Base-by-base conservation (phyloP, 2,113 vertebrate species). In the Malurus melanocephalus region DNA sequence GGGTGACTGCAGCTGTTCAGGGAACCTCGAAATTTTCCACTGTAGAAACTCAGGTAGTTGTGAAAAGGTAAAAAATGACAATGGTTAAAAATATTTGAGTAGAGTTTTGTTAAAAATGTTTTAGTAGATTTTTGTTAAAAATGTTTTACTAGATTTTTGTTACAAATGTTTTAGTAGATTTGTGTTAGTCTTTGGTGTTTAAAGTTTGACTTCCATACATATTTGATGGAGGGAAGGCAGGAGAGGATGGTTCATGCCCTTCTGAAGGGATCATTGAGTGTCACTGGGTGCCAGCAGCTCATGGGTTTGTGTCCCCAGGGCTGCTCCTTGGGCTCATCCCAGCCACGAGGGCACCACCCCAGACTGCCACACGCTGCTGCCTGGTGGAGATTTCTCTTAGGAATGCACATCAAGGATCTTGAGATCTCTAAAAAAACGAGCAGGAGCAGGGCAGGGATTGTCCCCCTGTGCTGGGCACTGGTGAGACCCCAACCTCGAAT, bases 201-300 rank as follows among this genome's bases (percentile, higher is more conserved):
- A 14, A 75, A 66, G 8, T 22, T 57, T 10, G 21, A 2, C 11
- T 32, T 35, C 27, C 1, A 1, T 5, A 7, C 0, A 0, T 1
- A 2, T 45, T 53, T 43, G 66, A 2, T 21, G 43, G 49, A 21
- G 17, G 48, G n/a, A 24, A 51, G 38, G 1, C 10, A 24, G 43
- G 3, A 2, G 6, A 19, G 10, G 23, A 13, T 59, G 69, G 7
- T 32, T 52, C 27, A 1, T 24, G 32, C 20, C 17, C 38, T 35
- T 12, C 9, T 5, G 11, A 8, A 23, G 40, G 22, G 11, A 40
- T 13, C 7, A 4, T 1, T 12, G 10, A 38, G 10, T 16, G 66
- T 4, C 11, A 1, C 9, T 52, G 64, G 66, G 21, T 84, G 30
- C 28, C 27, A 18, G 35, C 28, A 33, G 8, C n/a, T 65, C 27